These are phyloP conservation scores for Gonocerus acuteangulatus DNA, from an alignment of 2,888 invertebrate genomes.

Conservation along the genomic window DNA sequence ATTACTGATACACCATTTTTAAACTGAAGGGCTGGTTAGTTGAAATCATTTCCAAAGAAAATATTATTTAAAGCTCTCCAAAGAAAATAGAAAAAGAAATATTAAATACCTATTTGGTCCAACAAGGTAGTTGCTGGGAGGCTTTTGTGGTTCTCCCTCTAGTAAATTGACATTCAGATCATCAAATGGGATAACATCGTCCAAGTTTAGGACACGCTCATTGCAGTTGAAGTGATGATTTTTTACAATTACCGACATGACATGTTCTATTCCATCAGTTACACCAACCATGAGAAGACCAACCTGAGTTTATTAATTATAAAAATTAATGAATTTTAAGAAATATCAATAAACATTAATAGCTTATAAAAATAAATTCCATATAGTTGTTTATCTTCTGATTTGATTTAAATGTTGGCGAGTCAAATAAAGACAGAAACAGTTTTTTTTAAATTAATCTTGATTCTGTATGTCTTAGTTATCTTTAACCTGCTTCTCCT, in stretches of 20 bases:
- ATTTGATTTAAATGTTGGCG: background rate
- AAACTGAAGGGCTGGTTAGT: too few relatives aligned
- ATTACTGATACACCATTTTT: too few relatives aligned
- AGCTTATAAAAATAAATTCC: background rate
- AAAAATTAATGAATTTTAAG: background rate
- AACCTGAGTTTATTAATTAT: too few relatives aligned
- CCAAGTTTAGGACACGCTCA: constrained; percentile 63
- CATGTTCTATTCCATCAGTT: constrained; percentile 68
- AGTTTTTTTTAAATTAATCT: background rate
- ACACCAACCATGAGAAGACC: constrained; percentile 68
- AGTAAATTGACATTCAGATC: constrained; percentile 57
- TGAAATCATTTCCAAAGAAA: too few relatives aligned
- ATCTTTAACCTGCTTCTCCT: too few relatives aligned
- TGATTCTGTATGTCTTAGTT: background rate
- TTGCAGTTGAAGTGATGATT: constrained; percentile 65
- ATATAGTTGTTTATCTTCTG: background rate
- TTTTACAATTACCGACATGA: constrained; percentile 60
- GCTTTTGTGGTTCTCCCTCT: constrained; percentile 1
- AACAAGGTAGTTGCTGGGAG: constrained; percentile 51
- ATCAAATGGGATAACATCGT: constrained; percentile 69
- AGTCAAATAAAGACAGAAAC: background rate
- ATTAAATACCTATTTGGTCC: constrained; percentile 49
- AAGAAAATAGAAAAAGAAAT: too few relatives aligned
- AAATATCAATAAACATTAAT: background rate
- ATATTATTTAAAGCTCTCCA: too few relatives aligned